Evolutionary conservation across 2,888 invertebrate species (phyloP), one percentile per base, ranked within the genome.

Genomic region (Eremobia ochroleuca): DNA sequence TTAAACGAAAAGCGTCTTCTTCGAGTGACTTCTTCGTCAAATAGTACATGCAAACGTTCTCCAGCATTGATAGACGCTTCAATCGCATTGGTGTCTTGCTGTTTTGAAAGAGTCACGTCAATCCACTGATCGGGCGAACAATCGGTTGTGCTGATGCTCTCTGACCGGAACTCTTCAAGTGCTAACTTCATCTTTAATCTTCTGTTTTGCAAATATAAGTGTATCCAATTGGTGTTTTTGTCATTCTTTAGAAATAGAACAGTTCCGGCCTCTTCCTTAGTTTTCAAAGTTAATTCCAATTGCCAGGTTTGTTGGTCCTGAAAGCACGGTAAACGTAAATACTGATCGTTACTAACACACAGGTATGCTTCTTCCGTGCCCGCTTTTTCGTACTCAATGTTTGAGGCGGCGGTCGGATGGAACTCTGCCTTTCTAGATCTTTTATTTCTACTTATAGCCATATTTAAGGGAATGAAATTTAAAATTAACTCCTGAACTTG

Each of bases 401-500:
- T 96, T 2, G 93, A 93, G 74, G 92, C 93, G 59, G 90, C 88
- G 43, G 73, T 92, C 3, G 97, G 97, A 77, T 85, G 86, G 61
- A 93, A 93, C 81, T 91, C 89, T 1, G 89, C 84, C 64, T 78
- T 82, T 31, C 73, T 87, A 55, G 79, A 73, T 78, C 81, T 90
- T 55, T 76, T 80, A 65, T 91, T 84, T 67, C 89, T 89, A 77
- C 92, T 90, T 46, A 92, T 87, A 40, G 89, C 88, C 83, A 96
- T 90, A 73, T 89, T 90, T 58, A 97, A 83, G 2, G 95, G 94
- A 59, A 93, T 94, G 85, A 97, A 97, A 88, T 97, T 97, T 28
- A 97, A 86, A 52, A 94, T 92, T 15, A 97, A 64, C 85, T 96
- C 95, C 87, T 97, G 96, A 71, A 97, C 91, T 89, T 95, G 95